Base-by-base conservation (phyloP, 2,113 vertebrate genomes). In the Seriola aureovittata region DNA sequence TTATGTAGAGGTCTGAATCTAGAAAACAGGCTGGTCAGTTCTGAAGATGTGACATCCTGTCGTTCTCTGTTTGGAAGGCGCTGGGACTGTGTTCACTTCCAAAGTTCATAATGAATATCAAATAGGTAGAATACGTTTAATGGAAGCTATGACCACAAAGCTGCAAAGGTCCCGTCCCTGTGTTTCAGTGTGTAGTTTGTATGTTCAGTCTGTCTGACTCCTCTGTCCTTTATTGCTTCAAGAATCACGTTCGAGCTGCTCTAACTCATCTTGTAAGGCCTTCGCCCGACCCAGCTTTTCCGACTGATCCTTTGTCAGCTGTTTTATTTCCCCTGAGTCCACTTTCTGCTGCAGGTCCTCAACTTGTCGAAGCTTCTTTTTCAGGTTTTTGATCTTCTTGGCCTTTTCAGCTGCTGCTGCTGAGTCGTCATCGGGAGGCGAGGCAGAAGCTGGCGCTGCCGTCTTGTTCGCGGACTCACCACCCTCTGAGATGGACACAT, bases 341-440 rank as follows among this genome's bases (percentile, higher is more conserved):
- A 99, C 84, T 89, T 97, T 96, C 73, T 96, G 96, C 93, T 97
- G 96, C 88, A 99, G 87, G 14, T 99, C 97, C 87, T 98, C 97
- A 10, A 97, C 95, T 90, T 99, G 97, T 10, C 97, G 96, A 84
- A 99, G 94, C 93, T 99, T 99, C 95, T 99, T 99, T 85, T 91
- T 94, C 71, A 99, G 93, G 69, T 96, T 97, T 93, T 99, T 99
- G 2, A 98, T 93, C 92, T 97, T 97, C 94, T 95, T 96, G 82
- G 92, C 92, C 81, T 92, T 97, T 91, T 99, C 97, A 0, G 93
- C 72, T 4, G 44, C 71, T 10, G 40, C 54, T 0, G 92, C 77
- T 0, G 93, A 85, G 4, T 89, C 62, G 0, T 94, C 93, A 0
- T 89, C 76, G 0, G 89, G 40, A 54, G 85, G 57, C 0, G 75